A percentile compares a stretch with the other conserved stretches of the same genome.
These are phyloP conservation scores for Mycogona germanica DNA, from an alignment of 2,888 invertebrate genomes.

Conservation along the genomic window DNA sequence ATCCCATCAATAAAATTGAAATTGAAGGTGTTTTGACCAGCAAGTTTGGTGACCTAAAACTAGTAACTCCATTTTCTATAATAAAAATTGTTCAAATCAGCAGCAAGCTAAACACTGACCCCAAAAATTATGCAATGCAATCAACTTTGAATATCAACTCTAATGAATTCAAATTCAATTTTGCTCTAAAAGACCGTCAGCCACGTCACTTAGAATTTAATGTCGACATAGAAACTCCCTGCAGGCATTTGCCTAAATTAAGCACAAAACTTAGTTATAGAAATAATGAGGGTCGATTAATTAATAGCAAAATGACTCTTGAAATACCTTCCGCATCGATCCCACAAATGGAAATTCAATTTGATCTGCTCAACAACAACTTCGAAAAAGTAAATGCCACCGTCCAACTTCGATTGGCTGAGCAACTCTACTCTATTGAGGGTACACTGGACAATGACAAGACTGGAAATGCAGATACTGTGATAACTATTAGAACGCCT, in stretches of 20 bases:
- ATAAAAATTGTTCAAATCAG: too few relatives aligned
- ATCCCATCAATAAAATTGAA: too few relatives aligned
- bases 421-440: conserved; percentile 1
- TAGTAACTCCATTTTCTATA: too few relatives aligned
- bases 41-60: too few relatives aligned
- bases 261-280: too few relatives aligned
- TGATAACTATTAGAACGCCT: background rate
- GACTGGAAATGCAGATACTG: background rate
- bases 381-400: background rate
- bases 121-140: too few relatives aligned
- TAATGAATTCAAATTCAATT: too few relatives aligned
- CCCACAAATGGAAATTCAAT: background rate
- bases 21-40: too few relatives aligned
- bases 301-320: background rate
- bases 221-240: too few relatives aligned
- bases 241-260: too few relatives aligned
- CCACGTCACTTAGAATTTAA: background rate
- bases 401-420: background rate
- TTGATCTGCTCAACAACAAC: background rate
- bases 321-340: conserved; percentile 1
- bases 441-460: background rate
- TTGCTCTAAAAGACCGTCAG: background rate
- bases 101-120: too few relatives aligned
- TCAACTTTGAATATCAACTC: too few relatives aligned
- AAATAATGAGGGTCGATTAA: background rate